phyloP scores from a whole-genome alignment of 1,140 invertebrate genomes.

The Varroa destructor region DNA sequence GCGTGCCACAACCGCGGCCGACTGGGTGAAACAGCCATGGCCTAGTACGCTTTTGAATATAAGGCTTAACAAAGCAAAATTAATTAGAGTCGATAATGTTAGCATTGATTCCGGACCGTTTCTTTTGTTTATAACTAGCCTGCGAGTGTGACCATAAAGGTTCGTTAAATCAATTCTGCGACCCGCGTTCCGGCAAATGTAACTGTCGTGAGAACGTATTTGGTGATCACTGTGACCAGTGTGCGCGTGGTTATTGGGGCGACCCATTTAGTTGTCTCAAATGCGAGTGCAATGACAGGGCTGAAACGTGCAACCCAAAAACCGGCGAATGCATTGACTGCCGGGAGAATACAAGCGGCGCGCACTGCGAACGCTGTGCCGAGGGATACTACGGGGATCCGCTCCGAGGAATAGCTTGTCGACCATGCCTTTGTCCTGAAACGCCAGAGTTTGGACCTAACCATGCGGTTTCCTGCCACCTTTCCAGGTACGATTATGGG shows the following conservation, averaged over 20 bases:
- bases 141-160: constrained; percentile 94
- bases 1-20: too few species aligned
- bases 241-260: constrained; percentile 85
- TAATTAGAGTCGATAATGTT: too few species aligned
- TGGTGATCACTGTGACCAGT: constrained; percentile 80
- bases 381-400: constrained; percentile 87
- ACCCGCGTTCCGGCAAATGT: constrained; percentile 79
- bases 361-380: constrained; percentile 61
- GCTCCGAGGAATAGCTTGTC: constrained; percentile 72
- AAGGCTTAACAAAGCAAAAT: too few species aligned
- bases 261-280: constrained; percentile 77
- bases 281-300: constrained; percentile 94
- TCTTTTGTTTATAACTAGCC: constrained; percentile 42
- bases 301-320: constrained; percentile 75
- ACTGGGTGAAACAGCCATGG: too few species aligned
- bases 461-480: constrained; percentile 71
- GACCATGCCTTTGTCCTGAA: constrained; percentile 85
- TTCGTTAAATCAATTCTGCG: constrained; percentile 86
- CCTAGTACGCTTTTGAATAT: too few species aligned
- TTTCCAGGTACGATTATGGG: constrained; percentile 49
- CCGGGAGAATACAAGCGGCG: constrained; percentile 68
- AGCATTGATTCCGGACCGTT: neutral
- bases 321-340: constrained; percentile 85
- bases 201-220: constrained; percentile 84
- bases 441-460: constrained; percentile 61